Conservation (phyloP, 2,113 vertebrate genomes). For the Istiophorus platypterus region DNA sequence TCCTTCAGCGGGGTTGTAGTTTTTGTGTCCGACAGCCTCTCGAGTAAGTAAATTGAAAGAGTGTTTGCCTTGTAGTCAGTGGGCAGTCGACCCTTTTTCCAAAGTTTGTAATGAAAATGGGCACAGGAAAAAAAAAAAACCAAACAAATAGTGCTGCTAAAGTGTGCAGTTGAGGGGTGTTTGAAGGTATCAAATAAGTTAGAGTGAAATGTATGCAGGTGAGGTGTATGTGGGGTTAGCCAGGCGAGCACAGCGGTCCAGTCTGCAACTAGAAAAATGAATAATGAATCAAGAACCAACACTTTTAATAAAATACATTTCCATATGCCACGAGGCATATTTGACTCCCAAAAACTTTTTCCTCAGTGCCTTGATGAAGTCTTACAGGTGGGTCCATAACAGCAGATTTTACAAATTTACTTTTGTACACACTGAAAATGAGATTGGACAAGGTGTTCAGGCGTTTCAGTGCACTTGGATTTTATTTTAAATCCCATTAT, state of each 20-base stretch:
- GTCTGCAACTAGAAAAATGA: constrained; percentile 53
- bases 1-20: neutral
- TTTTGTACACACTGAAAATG: constrained; percentile 37
- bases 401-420: constrained; percentile 30
- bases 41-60: constrained; percentile 17
- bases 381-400: constrained; percentile 6
- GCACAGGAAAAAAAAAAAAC: constrained; percentile 21
- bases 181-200: constrained; percentile 35
- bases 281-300: constrained; percentile 57
- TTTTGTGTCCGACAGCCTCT: constrained; percentile 8
- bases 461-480: constrained; percentile 20
- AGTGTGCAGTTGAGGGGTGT: constrained; percentile 7
- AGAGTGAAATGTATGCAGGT: constrained; percentile 43
- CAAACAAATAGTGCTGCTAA: constrained; percentile 19
- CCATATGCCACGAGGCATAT: constrained; percentile 36
- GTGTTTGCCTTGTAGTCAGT: constrained; percentile 43
- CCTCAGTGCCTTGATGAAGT: constrained; percentile 19
- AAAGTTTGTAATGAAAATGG: constrained; percentile 27
- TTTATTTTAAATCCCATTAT: constrained; percentile 53
- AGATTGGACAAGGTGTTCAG: constrained; percentile 29
- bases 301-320: constrained; percentile 50
- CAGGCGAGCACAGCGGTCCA: constrained; percentile 35
- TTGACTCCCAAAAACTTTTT: constrained; percentile 33
- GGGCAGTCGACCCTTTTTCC: constrained; percentile 22
- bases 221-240: constrained; percentile 40